These are phyloP conservation scores for Axis porcinus DNA, from an alignment of 2,113 vertebrate species.

Conservation along the genomic window DNA sequence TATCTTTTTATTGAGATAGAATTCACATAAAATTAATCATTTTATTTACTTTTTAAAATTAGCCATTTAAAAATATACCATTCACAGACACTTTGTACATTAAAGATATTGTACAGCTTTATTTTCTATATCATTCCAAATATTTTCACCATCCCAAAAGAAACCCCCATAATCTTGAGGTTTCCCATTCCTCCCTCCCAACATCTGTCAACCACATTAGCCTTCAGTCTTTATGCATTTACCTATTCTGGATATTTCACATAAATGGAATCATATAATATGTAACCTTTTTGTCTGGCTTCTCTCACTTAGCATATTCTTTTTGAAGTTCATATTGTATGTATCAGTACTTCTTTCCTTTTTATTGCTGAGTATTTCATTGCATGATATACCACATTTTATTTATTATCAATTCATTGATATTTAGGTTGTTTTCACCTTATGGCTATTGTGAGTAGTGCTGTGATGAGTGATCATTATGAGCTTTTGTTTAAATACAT, in stretches of 20 bases:
- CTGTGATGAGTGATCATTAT: neutral
- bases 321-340: neutral
- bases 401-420: neutral
- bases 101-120: neutral
- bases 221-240: neutral
- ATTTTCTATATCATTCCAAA: neutral
- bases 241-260: neutral
- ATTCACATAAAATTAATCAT: neutral
- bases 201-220: neutral
- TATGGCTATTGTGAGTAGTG: neutral
- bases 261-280: neutral
- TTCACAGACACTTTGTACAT: neutral
- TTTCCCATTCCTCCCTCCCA: neutral
- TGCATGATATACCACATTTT: neutral
- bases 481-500: neutral
- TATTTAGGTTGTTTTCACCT: neutral
- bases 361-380: neutral
- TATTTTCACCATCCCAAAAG: neutral
- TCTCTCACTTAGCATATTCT: neutral
- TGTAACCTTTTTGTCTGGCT: neutral
- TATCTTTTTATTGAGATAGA: neutral
- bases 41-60: neutral
- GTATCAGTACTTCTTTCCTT: neutral
- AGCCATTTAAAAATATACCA: neutral
- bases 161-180: neutral